Evolutionary conservation across 2,888 invertebrate species (phyloP), one percentile per base, ranked within the genome.

Genomic region (Trichacis sp.): DNA sequence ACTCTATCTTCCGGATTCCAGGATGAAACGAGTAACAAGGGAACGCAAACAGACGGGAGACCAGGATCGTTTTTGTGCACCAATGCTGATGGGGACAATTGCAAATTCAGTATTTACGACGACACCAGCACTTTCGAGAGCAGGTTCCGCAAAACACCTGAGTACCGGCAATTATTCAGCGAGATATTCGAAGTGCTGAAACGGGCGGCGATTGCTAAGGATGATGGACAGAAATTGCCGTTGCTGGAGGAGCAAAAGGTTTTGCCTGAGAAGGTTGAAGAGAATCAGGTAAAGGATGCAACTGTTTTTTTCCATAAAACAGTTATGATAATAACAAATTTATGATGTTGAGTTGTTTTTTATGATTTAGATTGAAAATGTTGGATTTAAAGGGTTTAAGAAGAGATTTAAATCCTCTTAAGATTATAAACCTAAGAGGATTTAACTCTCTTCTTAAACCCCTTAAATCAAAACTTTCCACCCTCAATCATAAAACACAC

Each of bases 111-210:
- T 82, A 94, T 94, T 79, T 94, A 94, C 79, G 92, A 92, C 76
- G 87, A 87, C 63, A 92, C 88, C 50, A 92, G 90, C 76, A 92
- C 93, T 0, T 90, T 94, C 80, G 93, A 94, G 77, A 91, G 92
- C 70, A 89, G 93, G 53, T 94, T 94, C 88, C 89, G 92, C 14
- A 93, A 93, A 80, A 89, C 92, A 20, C 94, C 94, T 0, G 93
- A 94, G 77, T 93, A 94, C 80, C 88, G 92, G 2, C 91, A 91
- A 75, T 82, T 94, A 4, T 95, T 94, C 83, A 91, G 92, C 73
- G 94, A 95, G 82, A 94, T 95, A 64, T 94, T 94, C 81, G 90
- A 90, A 17, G 92, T 93, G 6, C 85, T 95, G 12, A 94, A 94
- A 80, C 91, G 93, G 73, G 93, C 94, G 0, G 93, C 93, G 0